Conservation (phyloP, 2,113 vertebrate genomes). For the Phocoena sinus region DNA sequence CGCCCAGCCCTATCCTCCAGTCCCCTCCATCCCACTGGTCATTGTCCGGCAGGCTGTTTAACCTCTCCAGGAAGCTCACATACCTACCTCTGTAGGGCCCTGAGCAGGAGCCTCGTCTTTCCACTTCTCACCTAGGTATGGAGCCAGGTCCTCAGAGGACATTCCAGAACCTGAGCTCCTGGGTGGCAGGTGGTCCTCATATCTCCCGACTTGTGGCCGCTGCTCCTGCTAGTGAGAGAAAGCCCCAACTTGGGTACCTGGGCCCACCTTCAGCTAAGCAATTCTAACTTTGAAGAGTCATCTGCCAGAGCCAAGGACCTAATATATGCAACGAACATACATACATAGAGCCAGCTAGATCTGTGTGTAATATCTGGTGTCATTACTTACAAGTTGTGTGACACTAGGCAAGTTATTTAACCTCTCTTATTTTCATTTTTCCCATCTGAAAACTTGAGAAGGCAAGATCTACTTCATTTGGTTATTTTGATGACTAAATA, state of each 20-base stretch:
- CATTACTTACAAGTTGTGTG: not conserved
- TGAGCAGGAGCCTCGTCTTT: not conserved
- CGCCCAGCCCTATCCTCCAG: not conserved
- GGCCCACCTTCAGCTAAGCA: not conserved
- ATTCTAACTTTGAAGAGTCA: not conserved
- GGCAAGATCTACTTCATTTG: not conserved
- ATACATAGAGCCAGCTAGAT: not conserved
- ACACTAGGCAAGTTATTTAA: not conserved
- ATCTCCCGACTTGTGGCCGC: constrained; percentile 56
- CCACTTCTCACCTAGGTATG: constrained; percentile 38
- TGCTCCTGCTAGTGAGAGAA: constrained; percentile 73
- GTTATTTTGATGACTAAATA: not conserved
- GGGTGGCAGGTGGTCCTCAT: not conserved
- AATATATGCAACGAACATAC: not conserved
- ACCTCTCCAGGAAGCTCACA: not conserved
- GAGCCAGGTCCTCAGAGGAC: constrained; percentile 73
- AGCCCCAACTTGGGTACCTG: not conserved
- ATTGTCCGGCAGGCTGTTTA: not conserved
- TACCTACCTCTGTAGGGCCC: constrained; percentile 72
- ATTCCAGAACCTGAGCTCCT: not conserved
- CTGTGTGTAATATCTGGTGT: not conserved
- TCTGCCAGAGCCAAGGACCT: not conserved
- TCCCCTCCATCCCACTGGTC: not conserved
- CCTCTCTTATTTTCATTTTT: not conserved
- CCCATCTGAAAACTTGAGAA: not conserved